Conservation (phyloP, 2,797 vertebrate species). For the Lithobates sylvaticus region DNA sequence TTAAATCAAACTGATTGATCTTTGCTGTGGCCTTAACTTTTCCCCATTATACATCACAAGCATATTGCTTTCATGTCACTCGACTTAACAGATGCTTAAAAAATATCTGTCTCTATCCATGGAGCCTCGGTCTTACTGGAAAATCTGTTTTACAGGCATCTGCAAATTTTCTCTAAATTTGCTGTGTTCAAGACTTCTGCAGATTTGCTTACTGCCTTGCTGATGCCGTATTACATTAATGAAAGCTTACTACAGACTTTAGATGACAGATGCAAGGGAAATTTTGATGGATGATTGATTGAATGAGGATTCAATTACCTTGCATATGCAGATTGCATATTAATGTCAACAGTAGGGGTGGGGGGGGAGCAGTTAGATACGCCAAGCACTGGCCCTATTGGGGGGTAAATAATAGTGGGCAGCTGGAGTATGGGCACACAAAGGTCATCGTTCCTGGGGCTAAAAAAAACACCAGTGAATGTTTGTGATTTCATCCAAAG, state of each 20-base stretch:
- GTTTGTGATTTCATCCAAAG: too few relatives aligned
- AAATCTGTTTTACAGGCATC: not conserved
- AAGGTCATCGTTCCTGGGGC: too few relatives aligned
- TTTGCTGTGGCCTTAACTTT: slow-evolving; percentile 41
- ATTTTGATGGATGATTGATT: not conserved
- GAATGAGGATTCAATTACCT: not conserved
- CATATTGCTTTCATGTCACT: slow-evolving; percentile 35
- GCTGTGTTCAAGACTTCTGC: not conserved
- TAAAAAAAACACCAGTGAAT: too few relatives aligned
- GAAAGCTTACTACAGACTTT: not conserved
- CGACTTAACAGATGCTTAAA: slow-evolving; percentile 28
- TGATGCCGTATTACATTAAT: not conserved
- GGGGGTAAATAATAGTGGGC: not conserved
- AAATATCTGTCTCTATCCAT: slow-evolving; percentile 32
- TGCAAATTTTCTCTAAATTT: not conserved
- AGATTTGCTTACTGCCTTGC: not conserved
- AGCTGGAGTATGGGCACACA: not conserved
- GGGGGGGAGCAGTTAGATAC: not conserved
- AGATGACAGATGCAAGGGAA: not conserved
- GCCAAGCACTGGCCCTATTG: not conserved
- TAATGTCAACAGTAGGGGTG: not conserved
- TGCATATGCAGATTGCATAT: not conserved
- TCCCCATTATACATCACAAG: slow-evolving; percentile 32
- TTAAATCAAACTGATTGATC: slow-evolving; percentile 50
- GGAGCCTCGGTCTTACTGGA: not conserved